phyloP scores from a whole-genome alignment of 2,888 invertebrate species.

The Thysanoteuthis rhombus region DNA sequence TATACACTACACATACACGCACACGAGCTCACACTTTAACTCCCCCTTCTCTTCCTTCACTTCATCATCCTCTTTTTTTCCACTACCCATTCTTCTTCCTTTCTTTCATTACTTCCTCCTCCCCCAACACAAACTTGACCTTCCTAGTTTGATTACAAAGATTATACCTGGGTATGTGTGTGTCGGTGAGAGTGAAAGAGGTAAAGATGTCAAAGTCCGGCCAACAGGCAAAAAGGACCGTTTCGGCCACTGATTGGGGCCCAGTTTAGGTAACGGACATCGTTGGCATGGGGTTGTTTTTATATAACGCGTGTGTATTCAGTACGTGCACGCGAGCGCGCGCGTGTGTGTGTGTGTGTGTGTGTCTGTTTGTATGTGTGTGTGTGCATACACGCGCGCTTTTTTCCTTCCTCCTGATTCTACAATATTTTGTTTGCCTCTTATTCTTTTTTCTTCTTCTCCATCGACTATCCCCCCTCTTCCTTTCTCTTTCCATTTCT shows the following conservation, averaged over 20 bases:
- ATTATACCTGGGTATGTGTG: constrained; percentile 17
- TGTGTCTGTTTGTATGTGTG: neutral
- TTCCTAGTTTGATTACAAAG: neutral
- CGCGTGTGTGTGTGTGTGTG: neutral
- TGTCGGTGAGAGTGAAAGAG: neutral
- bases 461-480: neutral
- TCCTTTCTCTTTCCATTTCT: constrained; percentile 12
- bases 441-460: neutral
- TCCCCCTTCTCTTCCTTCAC: neutral
- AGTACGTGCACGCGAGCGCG: neutral
- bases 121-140: constrained; percentile 18
- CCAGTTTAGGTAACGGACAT: constrained; percentile 12
- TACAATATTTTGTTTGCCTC: neutral
- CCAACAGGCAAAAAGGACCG: neutral
- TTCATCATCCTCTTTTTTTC: neutral
- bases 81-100: neutral
- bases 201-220: neutral
- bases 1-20: neutral
- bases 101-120: neutral
- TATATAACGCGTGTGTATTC: neutral
- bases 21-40: neutral
- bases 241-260: neutral
- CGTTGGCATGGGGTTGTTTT: neutral
- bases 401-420: neutral
- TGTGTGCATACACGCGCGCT: neutral